Evolutionary conservation across 2,113 vertebrate species (phyloP), one percentile per base, ranked within the genome.

Genomic region (Acrocephalus kingi): DNA sequence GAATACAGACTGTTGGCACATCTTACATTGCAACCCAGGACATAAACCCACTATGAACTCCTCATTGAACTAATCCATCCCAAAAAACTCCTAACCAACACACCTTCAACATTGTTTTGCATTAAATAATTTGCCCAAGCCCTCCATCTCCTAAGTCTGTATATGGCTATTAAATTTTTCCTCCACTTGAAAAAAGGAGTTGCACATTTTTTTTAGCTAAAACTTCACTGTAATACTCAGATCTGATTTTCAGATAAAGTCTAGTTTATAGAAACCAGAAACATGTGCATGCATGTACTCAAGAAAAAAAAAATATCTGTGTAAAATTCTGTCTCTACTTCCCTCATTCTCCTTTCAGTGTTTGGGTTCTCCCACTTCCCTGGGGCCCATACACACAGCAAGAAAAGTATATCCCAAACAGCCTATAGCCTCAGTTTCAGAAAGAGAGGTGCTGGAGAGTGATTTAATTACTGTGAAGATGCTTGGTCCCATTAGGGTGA

Each of bases 281-380:
- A 54, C 11, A 30, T 0, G 0, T 27, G 2, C 12, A 23, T 4
- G 1, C 10, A n/a, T 18, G 2, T 10, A 62, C 15, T 33, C 7
- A 6, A 59, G 10, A 5, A 15, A 37, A 48, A 33, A 46, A 15
- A 18, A 21, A 6, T 6, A 37, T 0, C 22, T 19, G 9, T 1
- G 9, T 49, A 33, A 22, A 68, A 41, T 11, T 54, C 23, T 49
- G 25, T 23, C 35, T 39, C 13, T 15, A 37, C 10, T 3, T 10
- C 4, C 11, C 10, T 56, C 37, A 4, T 39, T 74, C 16, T 54
- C 21, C 15, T 81, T 77, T 20, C 19, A 58, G 30, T 51, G n/a
- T 28, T 21, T 14, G 19, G 12, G 17, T 28, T 61, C 22, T 49
- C n/a, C 35, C 16, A 7, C 9, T 4, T 6, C 13, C 33, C 33